Base-by-base conservation (phyloP, 2,113 vertebrate genomes). In the Macrotis lagotis region DNA sequence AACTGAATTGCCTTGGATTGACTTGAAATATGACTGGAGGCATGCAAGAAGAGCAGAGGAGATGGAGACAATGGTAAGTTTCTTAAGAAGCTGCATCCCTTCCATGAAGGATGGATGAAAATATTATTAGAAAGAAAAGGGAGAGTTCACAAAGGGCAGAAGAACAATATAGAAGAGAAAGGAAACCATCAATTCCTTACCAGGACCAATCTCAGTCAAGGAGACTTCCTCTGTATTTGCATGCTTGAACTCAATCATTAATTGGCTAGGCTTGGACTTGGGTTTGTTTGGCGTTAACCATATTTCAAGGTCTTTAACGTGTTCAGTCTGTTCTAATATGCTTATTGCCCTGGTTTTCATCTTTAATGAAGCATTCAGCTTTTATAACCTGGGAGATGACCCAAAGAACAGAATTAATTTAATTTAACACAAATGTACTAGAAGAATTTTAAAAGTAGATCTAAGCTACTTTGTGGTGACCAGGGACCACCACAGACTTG, bases 351-450 rank as follows among this genome's bases (percentile, higher is more conserved):
- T 94, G 94, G 93, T 93, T 97, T 94, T 93, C 89, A 12, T 95
- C 91, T 96, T 92, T 97, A 97, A 96, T 96, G 97, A 97, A 94
- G 96, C 95, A 96, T 95, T 96, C 92, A 52, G 89, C 51, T 94
- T 97, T 97, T 97, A 94, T 96, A 96, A 97, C 93, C 83, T 95
- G 51, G 66, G 51, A 95, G 91, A 95, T 92, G 92, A 97, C 94
- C 93, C 91, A 94, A 95, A 92, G 92, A 98, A 96, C 92, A 96
- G 92, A 96, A 95, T 93, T 97, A 97, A 97, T 95, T 97, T 96
- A 97, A 97, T 96, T 97, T 95, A 94, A 97, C 95, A 97, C 93
- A 93, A 96, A 94, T 97, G 92, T 94, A 92, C 94, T 94, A 92
- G 92, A 92, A 90, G 48, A 49, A 49, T 83, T 83, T 83, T 44